Evolutionary conservation across 2,797 vertebrate genomes (phyloP).

Genomic region (Eptatretus atami): DNA sequence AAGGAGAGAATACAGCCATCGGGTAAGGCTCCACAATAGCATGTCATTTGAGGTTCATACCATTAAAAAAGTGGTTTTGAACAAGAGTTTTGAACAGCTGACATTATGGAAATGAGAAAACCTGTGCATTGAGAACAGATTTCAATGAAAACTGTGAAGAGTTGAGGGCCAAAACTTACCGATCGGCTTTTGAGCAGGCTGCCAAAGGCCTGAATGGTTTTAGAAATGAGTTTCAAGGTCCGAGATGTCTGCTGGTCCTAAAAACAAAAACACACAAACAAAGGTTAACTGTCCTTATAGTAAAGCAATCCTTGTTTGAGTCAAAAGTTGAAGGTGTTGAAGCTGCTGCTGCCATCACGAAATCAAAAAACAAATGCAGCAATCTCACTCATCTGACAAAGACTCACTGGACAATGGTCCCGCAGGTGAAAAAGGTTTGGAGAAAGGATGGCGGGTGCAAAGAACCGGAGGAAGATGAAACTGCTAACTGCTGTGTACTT

Average conservation of each 20-base stretch:
- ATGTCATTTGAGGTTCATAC: not conserved
- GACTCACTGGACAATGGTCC: conserved; percentile 66
- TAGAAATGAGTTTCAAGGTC: conserved; percentile 83
- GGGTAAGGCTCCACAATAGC: not conserved
- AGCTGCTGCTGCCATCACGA: not conserved
- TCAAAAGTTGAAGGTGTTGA: not conserved
- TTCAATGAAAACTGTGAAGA: too few relatives aligned
- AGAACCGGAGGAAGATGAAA: conserved; percentile 93
- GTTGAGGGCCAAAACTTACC: conserved; percentile 20
- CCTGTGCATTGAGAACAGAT: not conserved
- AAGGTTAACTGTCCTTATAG: not conserved
- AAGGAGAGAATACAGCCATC: conserved; percentile 8
- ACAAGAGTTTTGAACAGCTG: too few relatives aligned
- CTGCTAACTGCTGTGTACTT: conserved; percentile 89
- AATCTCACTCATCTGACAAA: not conserved
- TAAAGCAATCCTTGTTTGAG: not conserved
- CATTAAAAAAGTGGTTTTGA: too few relatives aligned
- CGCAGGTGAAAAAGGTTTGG: conserved; percentile 84
- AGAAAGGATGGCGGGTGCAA: conserved; percentile 84
- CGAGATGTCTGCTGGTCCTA: conserved; percentile 74
- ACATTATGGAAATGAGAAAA: not conserved
- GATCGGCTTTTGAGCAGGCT: conserved; percentile 93
- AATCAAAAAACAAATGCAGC: too few relatives aligned
- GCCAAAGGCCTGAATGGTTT: conserved; percentile 86
- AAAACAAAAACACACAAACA: conserved; percentile 1